phyloP scores from a whole-genome alignment of 2,888 invertebrate species.

The Plebejus argus region DNA sequence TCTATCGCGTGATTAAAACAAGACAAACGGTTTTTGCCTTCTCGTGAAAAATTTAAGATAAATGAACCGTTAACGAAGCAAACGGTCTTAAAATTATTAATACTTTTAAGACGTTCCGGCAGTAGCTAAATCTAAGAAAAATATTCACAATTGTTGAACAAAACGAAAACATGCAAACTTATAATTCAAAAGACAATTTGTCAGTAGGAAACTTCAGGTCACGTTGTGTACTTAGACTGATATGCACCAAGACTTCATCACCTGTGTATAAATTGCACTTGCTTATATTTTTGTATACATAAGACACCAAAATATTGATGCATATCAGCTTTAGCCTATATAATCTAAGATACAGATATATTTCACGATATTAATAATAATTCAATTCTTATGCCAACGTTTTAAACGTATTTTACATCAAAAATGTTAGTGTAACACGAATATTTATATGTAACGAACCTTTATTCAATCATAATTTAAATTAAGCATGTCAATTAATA shows the following conservation, averaged over 20 bases:
- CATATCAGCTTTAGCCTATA: neutral
- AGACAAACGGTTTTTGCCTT: neutral
- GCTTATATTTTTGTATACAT: neutral
- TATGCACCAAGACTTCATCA: neutral
- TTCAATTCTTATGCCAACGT: neutral
- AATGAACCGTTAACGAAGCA: neutral
- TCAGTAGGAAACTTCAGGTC: slow-evolving; percentile 31
- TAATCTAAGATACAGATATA: slow-evolving; percentile 11
- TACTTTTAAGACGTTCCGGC: neutral
- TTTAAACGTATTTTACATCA: neutral
- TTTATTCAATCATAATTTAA: neutral
- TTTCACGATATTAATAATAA: neutral
- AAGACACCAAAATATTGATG: neutral
- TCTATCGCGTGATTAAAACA: neutral
- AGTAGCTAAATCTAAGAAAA: neutral
- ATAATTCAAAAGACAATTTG: slow-evolving; percentile 18
- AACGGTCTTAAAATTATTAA: too few relatives aligned
- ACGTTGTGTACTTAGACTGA: slow-evolving; percentile 30
- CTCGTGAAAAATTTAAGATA: neutral
- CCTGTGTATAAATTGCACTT: neutral
- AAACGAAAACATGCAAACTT: neutral
- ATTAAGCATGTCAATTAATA: neutral
- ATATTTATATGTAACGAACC: neutral
- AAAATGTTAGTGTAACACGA: neutral
- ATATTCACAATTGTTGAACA: neutral